phyloP scores from a whole-genome alignment of 1,140 invertebrate species.

The Holcopasites calliopsidis region DNA sequence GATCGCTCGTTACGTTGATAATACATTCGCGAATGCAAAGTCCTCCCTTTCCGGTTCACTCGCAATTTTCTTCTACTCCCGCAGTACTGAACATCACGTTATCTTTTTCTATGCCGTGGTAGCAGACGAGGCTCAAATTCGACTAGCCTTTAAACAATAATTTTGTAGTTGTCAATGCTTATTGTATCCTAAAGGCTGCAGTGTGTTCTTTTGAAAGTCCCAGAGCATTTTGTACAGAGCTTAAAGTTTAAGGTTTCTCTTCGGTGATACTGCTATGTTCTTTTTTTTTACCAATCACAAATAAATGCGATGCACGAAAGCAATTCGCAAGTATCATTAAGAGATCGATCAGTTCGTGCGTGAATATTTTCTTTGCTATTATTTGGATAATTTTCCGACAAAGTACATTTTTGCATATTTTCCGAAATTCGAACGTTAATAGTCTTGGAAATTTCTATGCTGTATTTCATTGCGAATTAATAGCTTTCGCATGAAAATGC shows the following conservation, averaged over 20 bases:
- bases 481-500: too few species aligned
- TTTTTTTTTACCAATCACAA: conserved; percentile 14
- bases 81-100: background rate
- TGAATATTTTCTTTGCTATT: background rate
- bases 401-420: background rate
- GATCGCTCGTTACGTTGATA: background rate
- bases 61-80: conserved; percentile 7
- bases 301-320: background rate
- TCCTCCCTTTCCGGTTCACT: conserved; percentile 2
- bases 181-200: background rate
- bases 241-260: conserved; percentile 9
- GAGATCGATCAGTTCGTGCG: background rate
- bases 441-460: background rate
- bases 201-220: background rate
- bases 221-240: conserved; percentile 7
- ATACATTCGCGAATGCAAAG: background rate
- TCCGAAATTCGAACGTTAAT: background rate
- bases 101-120: conserved; percentile 37
- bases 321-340: background rate
- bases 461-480: too few species aligned
- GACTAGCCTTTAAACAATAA: conserved; percentile 18
- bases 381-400: background rate
- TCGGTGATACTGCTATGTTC: background rate
- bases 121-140: conserved; percentile 37
- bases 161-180: background rate